Base-by-base conservation (phyloP, 2,797 vertebrate species). In the Rhinoraja longicauda region DNA sequence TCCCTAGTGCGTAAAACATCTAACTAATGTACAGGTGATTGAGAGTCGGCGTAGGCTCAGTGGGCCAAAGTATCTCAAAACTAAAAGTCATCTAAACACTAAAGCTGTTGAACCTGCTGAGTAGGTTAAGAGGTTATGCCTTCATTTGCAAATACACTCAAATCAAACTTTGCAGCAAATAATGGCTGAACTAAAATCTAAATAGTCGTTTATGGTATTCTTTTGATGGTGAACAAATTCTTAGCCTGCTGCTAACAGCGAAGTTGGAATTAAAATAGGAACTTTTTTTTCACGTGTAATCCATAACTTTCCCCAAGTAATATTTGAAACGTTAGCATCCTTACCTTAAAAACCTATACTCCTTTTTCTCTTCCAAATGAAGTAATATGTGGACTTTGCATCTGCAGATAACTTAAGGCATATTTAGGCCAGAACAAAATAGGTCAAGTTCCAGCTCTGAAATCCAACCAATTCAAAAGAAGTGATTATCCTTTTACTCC, bases 401-500 rank as follows among this genome's bases (percentile, higher is more conserved):
- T 19, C 15, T 62, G 59, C 64, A 79, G 81, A 29, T 53, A 84
- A 84, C n/a, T 12, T 59, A 82, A 13, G 4, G 24, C 26, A 62
- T 29, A 86, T 32, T 64, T 88, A 88, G 84, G 90, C 5, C 24
- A 53, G 36, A 73, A 72, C 17, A 92, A 92, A 92, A 73, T 53
- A 92, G 39, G 67, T 92, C 90, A 92, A 53, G 24, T 53, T 92
- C 70, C 53, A 91, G 39, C 72, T 39, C 17, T 91, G 72, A 36
- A 73, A 45, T 15, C 36, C 70, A 29, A 73, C 24, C 72, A 75
- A 75, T 21, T 75, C 67, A 57, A 75, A 75, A n/a, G 90, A 57
- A 92, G 39, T 70, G 90, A 91, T 73, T 91, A 91, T 91, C 39
- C 90, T 53, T 53, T 92, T 53, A 53, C 72, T 29, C 70, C 29